Conservation (phyloP, 1,140 invertebrate genomes). For the Heterodera carotae region DNA sequence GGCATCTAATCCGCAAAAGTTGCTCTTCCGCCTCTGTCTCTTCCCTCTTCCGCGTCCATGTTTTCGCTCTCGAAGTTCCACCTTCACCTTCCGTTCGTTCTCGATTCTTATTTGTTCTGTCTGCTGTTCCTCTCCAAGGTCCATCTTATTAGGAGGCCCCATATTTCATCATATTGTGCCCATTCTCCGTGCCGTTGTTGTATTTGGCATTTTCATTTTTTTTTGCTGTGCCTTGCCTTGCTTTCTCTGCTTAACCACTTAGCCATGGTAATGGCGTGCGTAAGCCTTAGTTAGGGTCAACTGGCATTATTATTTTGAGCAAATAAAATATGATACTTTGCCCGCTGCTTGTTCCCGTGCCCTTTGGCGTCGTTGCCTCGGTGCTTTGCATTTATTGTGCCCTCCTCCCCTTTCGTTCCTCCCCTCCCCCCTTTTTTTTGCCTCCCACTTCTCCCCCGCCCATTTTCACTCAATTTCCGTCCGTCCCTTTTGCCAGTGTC, state of each 20-base stretch:
- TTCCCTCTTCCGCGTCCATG: background rate
- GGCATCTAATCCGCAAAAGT: background rate
- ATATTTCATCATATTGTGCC: too few species aligned
- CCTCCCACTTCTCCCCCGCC: background rate
- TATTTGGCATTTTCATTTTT: background rate
- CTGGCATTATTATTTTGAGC: background rate
- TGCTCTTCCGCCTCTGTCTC: background rate
- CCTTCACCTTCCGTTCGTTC: background rate
- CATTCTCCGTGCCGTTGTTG: background rate
- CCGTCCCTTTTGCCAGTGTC: background rate
- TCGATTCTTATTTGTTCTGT: background rate
- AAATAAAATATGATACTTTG: conserved; percentile 1
- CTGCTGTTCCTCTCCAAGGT: background rate
- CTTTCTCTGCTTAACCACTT: background rate
- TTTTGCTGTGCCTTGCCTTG: too few species aligned
- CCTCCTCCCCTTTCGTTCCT: background rate
- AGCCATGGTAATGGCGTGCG: too few species aligned
- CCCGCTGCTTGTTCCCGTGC: background rate
- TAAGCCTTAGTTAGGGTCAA: background rate
- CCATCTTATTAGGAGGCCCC: too few species aligned
- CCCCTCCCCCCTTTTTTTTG: background rate
- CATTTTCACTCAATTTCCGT: background rate
- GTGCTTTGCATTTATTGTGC: background rate
- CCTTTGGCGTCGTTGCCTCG: background rate
- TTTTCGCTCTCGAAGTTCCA: background rate